Base-by-base conservation (phyloP, 2,888 invertebrate species). In the Limnephilus auricula region DNA sequence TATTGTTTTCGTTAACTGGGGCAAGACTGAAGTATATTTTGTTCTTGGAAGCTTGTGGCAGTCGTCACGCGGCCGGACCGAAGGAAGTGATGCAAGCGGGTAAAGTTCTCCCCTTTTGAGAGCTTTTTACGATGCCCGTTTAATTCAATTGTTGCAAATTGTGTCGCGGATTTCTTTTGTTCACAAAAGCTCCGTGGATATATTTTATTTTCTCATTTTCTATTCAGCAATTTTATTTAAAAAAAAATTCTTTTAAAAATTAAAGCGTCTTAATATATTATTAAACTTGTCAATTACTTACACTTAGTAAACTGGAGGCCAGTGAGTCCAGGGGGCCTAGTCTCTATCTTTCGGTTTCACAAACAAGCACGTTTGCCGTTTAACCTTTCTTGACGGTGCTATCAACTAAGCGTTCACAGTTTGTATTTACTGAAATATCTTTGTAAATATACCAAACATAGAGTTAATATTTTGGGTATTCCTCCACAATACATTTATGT, bases 61-160 rank as follows among this genome's bases (percentile, higher is more conserved):
- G 45, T 25, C 18, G 25, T 18, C 65, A 2, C 65, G 25, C 25
- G 65, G 6, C 65, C n/a, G 25, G n/a, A n/a, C 65, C 65, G 65
- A 2, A 65, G 6, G 65, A 2, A 65, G 6, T 65, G 65, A 25
- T 9, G 45, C 45, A 0, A 15, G 15, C 31, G 31, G 30, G 80
- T 80, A 80, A 84, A 84, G 18, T 37, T 84, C 32, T 18, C 37
- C 84, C 37, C 84, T 84, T 84, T 84, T 84, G n/a, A 18, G n/a
- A 84, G 84, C 37, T 80, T 84, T 84, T 84, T 84, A 84, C 84
- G 84, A 84, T 84, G 32, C 37, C 37, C 37, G 37, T 34, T 32
- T 84, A 84, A 84, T 84, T 84, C 18, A 84, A 84, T 84, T 84
- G 84, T 37, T 25, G 32, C 80, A 80, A 65, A 80, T 80, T 80